Evolutionary conservation across 2,888 invertebrate species (phyloP), one percentile per base, ranked within the genome.

Genomic region (Perizoma flavofasciatum): DNA sequence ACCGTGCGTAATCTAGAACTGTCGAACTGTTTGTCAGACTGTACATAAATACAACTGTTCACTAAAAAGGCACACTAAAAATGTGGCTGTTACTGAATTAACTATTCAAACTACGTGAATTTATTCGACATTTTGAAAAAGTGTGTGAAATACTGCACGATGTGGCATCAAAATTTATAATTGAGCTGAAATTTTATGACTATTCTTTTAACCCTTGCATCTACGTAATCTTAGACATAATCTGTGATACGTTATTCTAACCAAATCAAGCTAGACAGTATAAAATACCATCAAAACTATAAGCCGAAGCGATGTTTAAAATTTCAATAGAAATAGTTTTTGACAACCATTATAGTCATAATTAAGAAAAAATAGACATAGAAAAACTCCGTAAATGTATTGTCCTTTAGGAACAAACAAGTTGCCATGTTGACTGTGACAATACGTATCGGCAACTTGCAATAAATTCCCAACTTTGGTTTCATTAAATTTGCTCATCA

Each of bases 401-500:
- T 22, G 22, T 22, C 22, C 22, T 22, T 22, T 22, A 22, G 22
- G 1, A 22, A 2, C 11, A 43, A 49, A 46, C n/a, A 41, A 32
- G 37, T 34, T 22, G n/a, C 4, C 33, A 50, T 34, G 39, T 41
- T 47, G 22, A 35, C 46, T 64, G 48, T 49, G 56, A 65, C 63
- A 71, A 63, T 62, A 60, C 55, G 67, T 69, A 70, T 72, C 69
- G 61, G 45, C 61, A 68, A 61, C 34, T 44, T 50, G 63, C 61
- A 72, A 71, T 66, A 69, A 66, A 70, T 75, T 76, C 49, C 65
- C 49, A 63, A 70, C 68, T 71, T 65, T 37, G 51, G 57, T 65
- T 60, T 70, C 69, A 75, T 75, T 75, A 71, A 76, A 74, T 75
- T 72, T 68, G 61, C 61, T 65, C 32, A 33, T 61, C 55, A 59